These are phyloP conservation scores for Synergus gifuensis DNA, from an alignment of 2,888 invertebrate species.

Conservation along the genomic window DNA sequence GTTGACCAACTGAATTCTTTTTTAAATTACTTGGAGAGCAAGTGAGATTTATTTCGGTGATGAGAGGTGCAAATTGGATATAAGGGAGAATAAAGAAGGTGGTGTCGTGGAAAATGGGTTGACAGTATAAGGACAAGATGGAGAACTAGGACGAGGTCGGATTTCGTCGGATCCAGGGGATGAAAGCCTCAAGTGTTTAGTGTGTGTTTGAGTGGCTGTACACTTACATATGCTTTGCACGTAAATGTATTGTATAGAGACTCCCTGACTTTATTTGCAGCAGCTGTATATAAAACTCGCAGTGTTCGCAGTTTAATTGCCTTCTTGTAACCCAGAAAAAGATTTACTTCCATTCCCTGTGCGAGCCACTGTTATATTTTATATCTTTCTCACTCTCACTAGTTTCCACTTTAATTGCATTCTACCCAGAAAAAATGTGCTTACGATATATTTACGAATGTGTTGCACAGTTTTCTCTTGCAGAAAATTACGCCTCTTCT, in stretches of 20 bases:
- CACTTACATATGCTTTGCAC: constrained; percentile 19
- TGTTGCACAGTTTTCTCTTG: too few relatives aligned
- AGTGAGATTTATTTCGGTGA: constrained; percentile 6
- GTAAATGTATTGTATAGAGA: constrained; percentile 2
- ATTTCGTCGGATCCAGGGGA: constrained; percentile 48
- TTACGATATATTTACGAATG: neutral
- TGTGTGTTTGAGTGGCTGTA: constrained; percentile 4
- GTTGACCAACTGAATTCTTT: neutral
- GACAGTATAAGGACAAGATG: constrained; percentile 22
- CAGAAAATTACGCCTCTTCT: neutral
- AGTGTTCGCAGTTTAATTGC: constrained; percentile 35
- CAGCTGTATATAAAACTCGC: constrained; percentile 36
- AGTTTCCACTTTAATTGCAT: constrained; percentile 2
- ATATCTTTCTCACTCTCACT: constrained; percentile 32
- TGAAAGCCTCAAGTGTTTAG: neutral
- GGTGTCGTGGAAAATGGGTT: constrained; percentile 20
- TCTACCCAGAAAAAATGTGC: constrained; percentile 22
- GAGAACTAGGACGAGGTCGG: constrained; percentile 59
- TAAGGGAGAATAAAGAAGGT: neutral
- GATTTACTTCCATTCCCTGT: constrained; percentile 18
- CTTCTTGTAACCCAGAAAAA: constrained; percentile 37
- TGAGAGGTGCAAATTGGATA: neutral
- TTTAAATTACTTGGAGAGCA: neutral
- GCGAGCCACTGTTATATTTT: constrained; percentile 4
- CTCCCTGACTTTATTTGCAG: constrained; percentile 28